These are phyloP conservation scores for Imbricaverruca yamaguchii DNA, from an alignment of 2,888 invertebrate genomes.

Conservation along the genomic window DNA sequence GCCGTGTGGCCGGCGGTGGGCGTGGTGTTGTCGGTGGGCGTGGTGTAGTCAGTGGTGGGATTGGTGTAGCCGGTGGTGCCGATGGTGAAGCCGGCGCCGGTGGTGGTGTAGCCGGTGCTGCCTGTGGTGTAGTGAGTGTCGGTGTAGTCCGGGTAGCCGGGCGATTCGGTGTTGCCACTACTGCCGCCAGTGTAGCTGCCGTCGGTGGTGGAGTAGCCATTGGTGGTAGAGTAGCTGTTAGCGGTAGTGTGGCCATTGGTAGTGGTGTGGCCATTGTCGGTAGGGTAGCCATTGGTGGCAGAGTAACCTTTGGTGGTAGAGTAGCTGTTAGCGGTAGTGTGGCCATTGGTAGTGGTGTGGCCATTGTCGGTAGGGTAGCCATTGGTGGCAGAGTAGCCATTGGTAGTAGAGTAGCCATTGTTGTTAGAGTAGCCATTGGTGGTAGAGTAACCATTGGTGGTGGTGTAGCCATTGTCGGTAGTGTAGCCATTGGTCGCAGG, in stretches of 20 bases:
- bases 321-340: background rate
- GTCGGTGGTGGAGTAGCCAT: background rate
- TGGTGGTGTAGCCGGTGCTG: background rate
- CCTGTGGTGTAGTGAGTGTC: background rate
- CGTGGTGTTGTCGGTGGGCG: background rate
- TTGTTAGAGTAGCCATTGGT: background rate
- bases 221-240: too few species aligned
- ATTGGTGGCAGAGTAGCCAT: background rate
- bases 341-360: background rate
- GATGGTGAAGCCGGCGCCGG: background rate
- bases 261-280: too few species aligned
- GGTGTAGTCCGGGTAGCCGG: too few species aligned
- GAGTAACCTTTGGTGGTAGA: too few species aligned
- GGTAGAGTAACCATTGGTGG: background rate
- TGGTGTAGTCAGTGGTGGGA: background rate
- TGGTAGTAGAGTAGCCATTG: background rate
- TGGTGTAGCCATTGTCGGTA: background rate
- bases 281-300: too few species aligned
- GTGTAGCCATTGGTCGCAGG: background rate
- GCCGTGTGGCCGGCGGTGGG: background rate
- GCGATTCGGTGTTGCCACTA: background rate
- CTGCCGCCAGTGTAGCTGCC: background rate
- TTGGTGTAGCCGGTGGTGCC: background rate
- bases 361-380: background rate
- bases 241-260: too few species aligned